Conservation (phyloP, 2,797 vertebrate species). For the Lophius americanus region DNA sequence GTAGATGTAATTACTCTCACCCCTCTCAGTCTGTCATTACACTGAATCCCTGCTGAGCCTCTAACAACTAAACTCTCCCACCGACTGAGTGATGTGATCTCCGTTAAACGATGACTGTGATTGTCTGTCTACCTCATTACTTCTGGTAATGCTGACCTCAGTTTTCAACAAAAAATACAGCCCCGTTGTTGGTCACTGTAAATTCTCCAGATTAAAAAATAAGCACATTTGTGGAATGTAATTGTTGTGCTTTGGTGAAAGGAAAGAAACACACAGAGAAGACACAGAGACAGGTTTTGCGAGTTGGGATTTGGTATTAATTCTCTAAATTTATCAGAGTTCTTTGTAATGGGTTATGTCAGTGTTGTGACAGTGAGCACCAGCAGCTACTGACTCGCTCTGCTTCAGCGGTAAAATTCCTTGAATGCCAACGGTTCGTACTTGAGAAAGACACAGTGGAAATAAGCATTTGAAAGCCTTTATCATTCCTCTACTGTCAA, state of each 20-base stretch:
- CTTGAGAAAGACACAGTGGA: constrained; percentile 25
- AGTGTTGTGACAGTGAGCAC: constrained; percentile 50
- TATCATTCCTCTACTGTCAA: constrained; percentile 5
- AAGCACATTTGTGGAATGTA: constrained; percentile 24
- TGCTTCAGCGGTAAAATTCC: constrained; percentile 53
- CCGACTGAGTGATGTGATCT: constrained; percentile 36
- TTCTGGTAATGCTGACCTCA: constrained; percentile 4
- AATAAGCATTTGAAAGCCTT: constrained; percentile 27
- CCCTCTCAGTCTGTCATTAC: constrained; percentile 36
- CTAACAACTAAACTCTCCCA: constrained; percentile 43
- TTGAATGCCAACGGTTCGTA: constrained; percentile 52
- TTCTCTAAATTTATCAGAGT: constrained; percentile 50
- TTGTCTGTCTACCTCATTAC: background rate
- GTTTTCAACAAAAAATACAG: constrained; percentile 4
- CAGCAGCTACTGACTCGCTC: constrained; percentile 49
- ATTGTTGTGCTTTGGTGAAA: constrained; percentile 5
- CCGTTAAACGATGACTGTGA: constrained; percentile 19
- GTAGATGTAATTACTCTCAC: constrained; percentile 57
- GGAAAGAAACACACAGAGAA: constrained; percentile 1
- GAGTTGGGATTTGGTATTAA: constrained; percentile 25
- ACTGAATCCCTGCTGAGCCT: constrained; percentile 37
- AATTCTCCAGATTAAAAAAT: background rate
- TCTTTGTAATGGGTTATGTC: constrained; percentile 56
- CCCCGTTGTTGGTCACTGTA: background rate
- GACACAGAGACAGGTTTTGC: constrained; percentile 20